Evolutionary conservation across 1,140 invertebrate species (phyloP).

Genomic region (Leptinotarsa texana): DNA sequence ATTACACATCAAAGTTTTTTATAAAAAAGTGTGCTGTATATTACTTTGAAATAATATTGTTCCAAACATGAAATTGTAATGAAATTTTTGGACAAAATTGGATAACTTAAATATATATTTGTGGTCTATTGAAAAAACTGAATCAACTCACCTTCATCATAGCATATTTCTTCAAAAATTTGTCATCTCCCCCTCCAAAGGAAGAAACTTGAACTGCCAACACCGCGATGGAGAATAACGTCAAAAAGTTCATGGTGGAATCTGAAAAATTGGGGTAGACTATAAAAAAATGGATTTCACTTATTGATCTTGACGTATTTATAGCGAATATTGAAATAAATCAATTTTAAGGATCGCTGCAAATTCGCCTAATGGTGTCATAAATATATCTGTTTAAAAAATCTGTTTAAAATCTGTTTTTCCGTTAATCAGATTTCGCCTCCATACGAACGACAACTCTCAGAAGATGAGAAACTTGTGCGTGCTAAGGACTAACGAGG

Average conservation of each 20-base stretch:
- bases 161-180: slow-evolving; percentile 69
- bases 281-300: not conserved
- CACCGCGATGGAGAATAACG: not conserved
- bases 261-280: not conserved
- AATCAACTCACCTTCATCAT: slow-evolving; percentile 66
- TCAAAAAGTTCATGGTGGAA: slow-evolving; percentile 17
- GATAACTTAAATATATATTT: not conserved
- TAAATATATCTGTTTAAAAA: not conserved
- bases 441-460: no score
- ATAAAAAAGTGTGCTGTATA: no score
- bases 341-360: not conserved
- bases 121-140: slow-evolving; percentile 17
- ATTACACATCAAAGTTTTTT: no score
- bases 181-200: slow-evolving; percentile 63
- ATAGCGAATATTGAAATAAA: not conserved
- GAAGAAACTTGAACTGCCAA: slow-evolving; percentile 42
- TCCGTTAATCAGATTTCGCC: no score
- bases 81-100: not conserved
- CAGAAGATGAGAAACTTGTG: no score
- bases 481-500: no score
- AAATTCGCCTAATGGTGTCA: not conserved
- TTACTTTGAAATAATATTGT: not conserved
- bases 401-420: no score
- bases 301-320: no score
- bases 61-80: not conserved